phyloP scores from a whole-genome alignment of 53 echinoderm and acorn worm species.

The Astropecten irregularis region DNA sequence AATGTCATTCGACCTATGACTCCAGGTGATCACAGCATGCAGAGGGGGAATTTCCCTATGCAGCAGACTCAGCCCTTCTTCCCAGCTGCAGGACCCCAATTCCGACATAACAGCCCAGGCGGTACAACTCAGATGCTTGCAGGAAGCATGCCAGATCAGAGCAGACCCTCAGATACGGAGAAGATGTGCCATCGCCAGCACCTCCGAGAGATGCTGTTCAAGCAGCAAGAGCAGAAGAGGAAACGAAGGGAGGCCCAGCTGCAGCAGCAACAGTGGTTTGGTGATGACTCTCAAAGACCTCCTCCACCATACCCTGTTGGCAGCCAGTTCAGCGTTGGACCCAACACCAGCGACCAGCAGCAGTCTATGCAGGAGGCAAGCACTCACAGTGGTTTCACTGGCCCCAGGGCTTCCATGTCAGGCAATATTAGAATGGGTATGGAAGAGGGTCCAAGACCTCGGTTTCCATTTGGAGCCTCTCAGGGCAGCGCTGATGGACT shows the following conservation, averaged over 20 bases:
- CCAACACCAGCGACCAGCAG: constrained; percentile 27
- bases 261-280: constrained; percentile 67
- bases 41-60: constrained; percentile 56
- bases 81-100: constrained; percentile 21
- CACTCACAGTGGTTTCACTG: constrained; percentile 10
- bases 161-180: constrained; percentile 55
- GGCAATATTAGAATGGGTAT: constrained; percentile 57
- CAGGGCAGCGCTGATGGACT: constrained; percentile 54
- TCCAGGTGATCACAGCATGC: constrained; percentile 35
- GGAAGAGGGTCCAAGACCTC: constrained; percentile 56
- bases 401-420: constrained; percentile 62
- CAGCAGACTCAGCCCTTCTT: constrained; percentile 45
- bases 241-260: constrained; percentile 65
- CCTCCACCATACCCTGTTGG: constrained; percentile 85
- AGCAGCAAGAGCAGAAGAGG: constrained; percentile 69
- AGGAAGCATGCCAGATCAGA: constrained; percentile 12
- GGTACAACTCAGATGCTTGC: constrained; percentile 26
- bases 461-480: constrained; percentile 45
- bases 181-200: constrained; percentile 81
- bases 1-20: constrained; percentile 1
- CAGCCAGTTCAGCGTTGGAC: constrained; percentile 57
- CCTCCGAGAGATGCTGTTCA: constrained; percentile 71
- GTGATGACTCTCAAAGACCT: constrained; percentile 69
- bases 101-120: constrained; percentile 21
- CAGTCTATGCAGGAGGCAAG: constrained; percentile 39